phyloP scores from a whole-genome alignment of 1,140 invertebrate species.

The Sarcophaga bullata region DNA sequence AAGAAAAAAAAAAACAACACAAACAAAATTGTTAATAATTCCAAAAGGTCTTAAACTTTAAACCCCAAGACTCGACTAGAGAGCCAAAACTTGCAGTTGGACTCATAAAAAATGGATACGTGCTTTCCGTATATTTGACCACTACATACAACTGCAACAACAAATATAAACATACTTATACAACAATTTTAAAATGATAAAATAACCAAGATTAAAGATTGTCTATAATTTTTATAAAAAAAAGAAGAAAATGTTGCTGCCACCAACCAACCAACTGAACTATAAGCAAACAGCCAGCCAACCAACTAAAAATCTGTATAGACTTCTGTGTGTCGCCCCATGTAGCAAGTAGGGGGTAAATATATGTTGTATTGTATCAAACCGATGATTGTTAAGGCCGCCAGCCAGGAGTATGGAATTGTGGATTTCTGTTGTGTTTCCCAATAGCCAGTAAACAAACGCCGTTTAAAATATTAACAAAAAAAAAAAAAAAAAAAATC shows the following conservation, averaged over 20 bases:
- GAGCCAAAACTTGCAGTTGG: not conserved
- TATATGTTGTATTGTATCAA: not conserved
- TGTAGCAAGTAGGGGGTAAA: slow-evolving; percentile 19
- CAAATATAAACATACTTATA: not conserved
- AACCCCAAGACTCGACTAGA: not conserved
- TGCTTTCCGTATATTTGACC: too few species aligned
- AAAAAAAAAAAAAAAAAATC: slow-evolving; percentile 13
- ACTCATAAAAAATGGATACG: not conserved
- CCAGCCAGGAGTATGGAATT: slow-evolving; percentile 20
- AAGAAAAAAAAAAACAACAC: not conserved
- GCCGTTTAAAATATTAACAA: not conserved
- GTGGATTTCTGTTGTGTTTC: not conserved
- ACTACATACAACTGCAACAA: not conserved
- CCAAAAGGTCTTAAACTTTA: slow-evolving; percentile 12
- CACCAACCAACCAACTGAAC: not conserved
- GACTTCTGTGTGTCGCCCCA: not conserved
- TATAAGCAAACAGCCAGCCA: not conserved
- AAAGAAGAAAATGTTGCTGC: not conserved
- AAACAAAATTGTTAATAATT: slow-evolving; percentile 2
- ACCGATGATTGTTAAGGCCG: slow-evolving; percentile 31
- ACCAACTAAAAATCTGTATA: not conserved
- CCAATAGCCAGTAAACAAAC: not conserved
- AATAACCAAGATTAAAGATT: not conserved
- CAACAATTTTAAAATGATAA: not conserved
- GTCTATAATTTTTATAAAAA: not conserved